Base-by-base conservation (phyloP, 2,888 invertebrate species). In the Xylocampa areola region DNA sequence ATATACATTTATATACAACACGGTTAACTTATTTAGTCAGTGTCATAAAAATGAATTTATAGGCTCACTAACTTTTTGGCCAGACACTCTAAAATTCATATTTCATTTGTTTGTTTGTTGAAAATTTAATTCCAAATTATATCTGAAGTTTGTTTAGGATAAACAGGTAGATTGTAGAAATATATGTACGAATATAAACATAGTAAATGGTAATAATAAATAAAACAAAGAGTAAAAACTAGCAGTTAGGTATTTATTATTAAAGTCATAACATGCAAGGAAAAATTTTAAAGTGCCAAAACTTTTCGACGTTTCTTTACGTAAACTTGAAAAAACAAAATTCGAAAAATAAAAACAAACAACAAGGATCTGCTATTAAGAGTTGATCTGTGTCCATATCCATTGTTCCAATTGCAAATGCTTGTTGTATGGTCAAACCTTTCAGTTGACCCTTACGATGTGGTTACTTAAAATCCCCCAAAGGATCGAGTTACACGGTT, bases 361-460 rank as follows among this genome's bases (percentile, higher is more conserved):
- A 19, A 68, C 19, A 52, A 30, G 30, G 27, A 39, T 41, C 48
- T 30, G 39, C 36, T 30, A 36, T 62, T 61, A 48, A 33, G 33
- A 51, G 52, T 51, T 37, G 49, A 52, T 70, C 43, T 58, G 43
- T 60, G 51, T 67, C 63, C 54, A 47, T 53, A 57, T 58, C 65
- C 72, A 71, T 75, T 73, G 68, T 75, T 58, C 53, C 52, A 57
- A 58, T 84, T 76, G 55, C 78, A 76, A 84, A 83, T 77, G 77
- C 81, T 80, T 86, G 86, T 86, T 72, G 75, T 83, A 84, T 89
- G 92, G 91, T 88, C 86, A 89, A 88, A 87, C 91, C 91, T 88
- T 90, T 88, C 83, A 78, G 80, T 83, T 89, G 92, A 87, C 90
- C 92, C 90, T 87, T 77, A 81, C 82, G 79, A 84, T 89, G 91